A percentile compares a stretch with the other conserved stretches of the same genome.
phyloP scores from a whole-genome alignment of 2,113 vertebrate species.

The Crotophaga sulcirostris region DNA sequence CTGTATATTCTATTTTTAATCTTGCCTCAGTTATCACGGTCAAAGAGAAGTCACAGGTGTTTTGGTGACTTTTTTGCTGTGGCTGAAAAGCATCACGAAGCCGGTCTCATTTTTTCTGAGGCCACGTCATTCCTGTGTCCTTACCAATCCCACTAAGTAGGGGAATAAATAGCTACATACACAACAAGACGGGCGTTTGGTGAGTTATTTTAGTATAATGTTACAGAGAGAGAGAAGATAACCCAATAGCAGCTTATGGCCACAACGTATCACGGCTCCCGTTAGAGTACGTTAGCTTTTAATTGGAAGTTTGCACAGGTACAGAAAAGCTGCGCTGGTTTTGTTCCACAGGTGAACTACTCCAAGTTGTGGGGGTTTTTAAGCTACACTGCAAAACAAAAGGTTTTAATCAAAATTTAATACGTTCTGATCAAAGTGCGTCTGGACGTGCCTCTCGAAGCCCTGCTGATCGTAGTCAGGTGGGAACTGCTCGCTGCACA shows the following conservation, averaged over 20 bases:
- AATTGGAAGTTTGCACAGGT: constrained; percentile 21
- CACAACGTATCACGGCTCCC: background rate
- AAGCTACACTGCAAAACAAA: constrained; percentile 46
- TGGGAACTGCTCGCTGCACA: constrained; percentile 97
- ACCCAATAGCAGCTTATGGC: constrained; percentile 47
- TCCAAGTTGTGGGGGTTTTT: background rate
- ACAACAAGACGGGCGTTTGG: background rate
- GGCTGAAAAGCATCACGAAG: constrained; percentile 6
- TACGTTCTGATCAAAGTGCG: constrained; percentile 90
- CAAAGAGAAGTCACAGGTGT: background rate
- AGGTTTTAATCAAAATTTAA: constrained; percentile 85
- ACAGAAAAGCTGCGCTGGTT: background rate
- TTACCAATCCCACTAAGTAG: constrained; percentile 46
- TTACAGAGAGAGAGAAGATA: constrained; percentile 52
- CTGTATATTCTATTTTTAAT: constrained; percentile 39
- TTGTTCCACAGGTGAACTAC: background rate
- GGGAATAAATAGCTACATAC: constrained; percentile 66
- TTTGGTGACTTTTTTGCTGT: background rate
- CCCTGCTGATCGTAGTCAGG: constrained; percentile 93
- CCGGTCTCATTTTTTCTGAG: background rate
- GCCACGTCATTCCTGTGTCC: background rate
- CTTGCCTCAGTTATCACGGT: constrained; percentile 24
- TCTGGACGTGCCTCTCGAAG: constrained; percentile 95
- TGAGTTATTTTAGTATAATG: background rate
- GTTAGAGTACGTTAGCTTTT: constrained; percentile 8